These are phyloP conservation scores for Cladopsammia gracilis DNA, from an alignment of 64 coral and sea anemone species.

Conservation along the genomic window DNA sequence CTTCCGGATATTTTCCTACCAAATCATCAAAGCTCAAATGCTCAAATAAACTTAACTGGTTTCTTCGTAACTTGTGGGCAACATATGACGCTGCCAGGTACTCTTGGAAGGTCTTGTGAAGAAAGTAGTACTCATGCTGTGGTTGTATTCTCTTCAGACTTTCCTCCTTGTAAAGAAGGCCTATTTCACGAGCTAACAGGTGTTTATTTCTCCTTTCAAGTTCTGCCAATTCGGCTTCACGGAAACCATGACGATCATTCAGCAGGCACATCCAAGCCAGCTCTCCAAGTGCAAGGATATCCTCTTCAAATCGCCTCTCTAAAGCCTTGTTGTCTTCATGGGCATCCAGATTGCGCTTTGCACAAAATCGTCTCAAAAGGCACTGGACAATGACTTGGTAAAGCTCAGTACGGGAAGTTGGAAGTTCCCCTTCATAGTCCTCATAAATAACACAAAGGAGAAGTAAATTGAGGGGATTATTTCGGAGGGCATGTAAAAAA, in stretches of 20 bases:
- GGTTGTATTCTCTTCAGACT: slow-evolving; percentile 13
- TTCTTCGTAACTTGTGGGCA: not conserved
- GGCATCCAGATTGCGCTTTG: not conserved
- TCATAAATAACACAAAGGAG: slow-evolving; percentile 71
- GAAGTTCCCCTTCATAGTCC: slow-evolving; percentile 18
- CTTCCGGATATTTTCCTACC: not conserved
- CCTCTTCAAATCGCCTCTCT: slow-evolving; percentile 15
- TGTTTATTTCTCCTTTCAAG: not conserved
- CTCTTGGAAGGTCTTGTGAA: slow-evolving; percentile 47
- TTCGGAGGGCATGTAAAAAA: not conserved
- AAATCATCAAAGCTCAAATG: not conserved
- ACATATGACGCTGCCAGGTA: slow-evolving; percentile 44
- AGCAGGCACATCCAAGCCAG: slow-evolving; percentile 18
- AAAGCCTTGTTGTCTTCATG: not conserved
- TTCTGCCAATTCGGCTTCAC: slow-evolving; percentile 1
- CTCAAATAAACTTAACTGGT: not conserved
- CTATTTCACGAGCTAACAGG: not conserved
- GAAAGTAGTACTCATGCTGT: slow-evolving; percentile 16
- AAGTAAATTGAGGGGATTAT: slow-evolving; percentile 36
- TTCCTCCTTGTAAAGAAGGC: slow-evolving; percentile 21
- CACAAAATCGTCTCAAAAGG: slow-evolving; percentile 17
- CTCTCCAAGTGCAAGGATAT: slow-evolving; percentile 18
- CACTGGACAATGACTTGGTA: slow-evolving; percentile 50
- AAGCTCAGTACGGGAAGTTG: slow-evolving; percentile 40
- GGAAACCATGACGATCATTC: slow-evolving; percentile 1